Conservation (phyloP, 2,888 invertebrate species). For the Sicus ferrugineus region DNA sequence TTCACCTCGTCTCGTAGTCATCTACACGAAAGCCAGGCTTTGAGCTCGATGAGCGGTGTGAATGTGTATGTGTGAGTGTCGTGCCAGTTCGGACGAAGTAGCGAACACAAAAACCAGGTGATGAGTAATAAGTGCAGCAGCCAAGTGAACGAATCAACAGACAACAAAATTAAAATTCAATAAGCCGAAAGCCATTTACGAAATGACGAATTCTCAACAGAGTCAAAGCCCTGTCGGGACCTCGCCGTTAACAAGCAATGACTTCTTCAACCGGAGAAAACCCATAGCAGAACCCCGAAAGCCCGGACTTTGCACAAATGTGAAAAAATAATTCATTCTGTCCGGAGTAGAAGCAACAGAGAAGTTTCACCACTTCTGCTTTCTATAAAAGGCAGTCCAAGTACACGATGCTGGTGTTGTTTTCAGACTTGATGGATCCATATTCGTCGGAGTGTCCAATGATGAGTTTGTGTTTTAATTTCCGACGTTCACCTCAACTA, state of each 20-base stretch:
- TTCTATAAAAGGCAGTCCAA: conserved; percentile 31
- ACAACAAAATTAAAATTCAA: conserved; percentile 23
- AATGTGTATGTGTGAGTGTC: conserved; percentile 30
- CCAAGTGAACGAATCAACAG: conserved; percentile 10
- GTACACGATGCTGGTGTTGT: conserved; percentile 38
- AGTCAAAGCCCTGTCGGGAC: conserved; percentile 2
- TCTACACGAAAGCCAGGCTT: no score
- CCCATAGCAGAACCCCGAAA: neutral
- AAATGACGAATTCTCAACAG: conserved; percentile 22
- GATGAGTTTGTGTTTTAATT: conserved; percentile 14
- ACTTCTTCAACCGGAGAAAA: neutral
- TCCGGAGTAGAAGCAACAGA: neutral
- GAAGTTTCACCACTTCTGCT: conserved; percentile 28
- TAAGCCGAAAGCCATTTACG: conserved; percentile 16
- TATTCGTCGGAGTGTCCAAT: conserved; percentile 26
- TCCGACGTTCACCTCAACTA: conserved; percentile 22
- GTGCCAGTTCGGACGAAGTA: conserved; percentile 45
- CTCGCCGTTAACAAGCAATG: conserved; percentile 13
- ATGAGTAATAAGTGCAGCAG: conserved; percentile 29
- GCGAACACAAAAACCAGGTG: conserved; percentile 20
- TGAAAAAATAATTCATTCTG: conserved; percentile 13
- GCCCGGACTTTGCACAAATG: neutral
- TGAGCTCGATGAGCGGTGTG: no score
- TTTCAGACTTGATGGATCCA: conserved; percentile 13
- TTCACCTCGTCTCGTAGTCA: neutral